phyloP scores from a whole-genome alignment of 2,113 vertebrate genomes.

The Megaceryle maxima region DNA sequence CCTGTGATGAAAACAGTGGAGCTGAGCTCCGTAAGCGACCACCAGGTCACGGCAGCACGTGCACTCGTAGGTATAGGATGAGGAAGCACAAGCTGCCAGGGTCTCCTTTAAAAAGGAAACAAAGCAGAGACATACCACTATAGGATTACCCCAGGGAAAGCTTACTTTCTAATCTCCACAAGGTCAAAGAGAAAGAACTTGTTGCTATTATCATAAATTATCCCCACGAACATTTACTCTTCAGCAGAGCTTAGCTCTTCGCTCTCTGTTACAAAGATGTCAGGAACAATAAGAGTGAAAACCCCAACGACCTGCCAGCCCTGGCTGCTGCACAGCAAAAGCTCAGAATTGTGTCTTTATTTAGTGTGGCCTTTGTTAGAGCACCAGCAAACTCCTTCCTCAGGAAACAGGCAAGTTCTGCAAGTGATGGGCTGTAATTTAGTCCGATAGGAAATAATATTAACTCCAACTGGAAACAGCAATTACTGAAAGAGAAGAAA shows the following conservation, averaged over 20 bases:
- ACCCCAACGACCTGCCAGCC: neutral
- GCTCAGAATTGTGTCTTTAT: conserved; percentile 2
- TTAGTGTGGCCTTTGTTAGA: conserved; percentile 21
- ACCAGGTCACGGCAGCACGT: neutral
- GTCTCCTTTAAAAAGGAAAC: neutral
- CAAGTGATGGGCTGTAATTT: neutral
- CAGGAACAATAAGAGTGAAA: conserved; percentile 41
- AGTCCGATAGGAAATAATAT: conserved; percentile 57
- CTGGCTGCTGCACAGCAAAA: neutral
- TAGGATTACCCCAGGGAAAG: neutral
- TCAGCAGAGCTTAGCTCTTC: neutral
- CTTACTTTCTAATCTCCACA: neutral
- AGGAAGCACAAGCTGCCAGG: neutral
- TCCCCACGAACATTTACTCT: conserved; percentile 6
- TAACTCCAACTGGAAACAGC: conserved; percentile 19
- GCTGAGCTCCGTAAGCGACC: neutral
- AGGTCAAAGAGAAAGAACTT: conserved; percentile 37
- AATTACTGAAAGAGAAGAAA: conserved; percentile 1
- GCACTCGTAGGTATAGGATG: neutral
- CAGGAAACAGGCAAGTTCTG: conserved; percentile 49
- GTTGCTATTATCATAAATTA: conserved; percentile 16
- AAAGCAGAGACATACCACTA: neutral
- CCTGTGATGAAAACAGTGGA: neutral
- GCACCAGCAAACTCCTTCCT: conserved; percentile 52
- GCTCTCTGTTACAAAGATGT: neutral